Evolutionary conservation across 2,113 vertebrate genomes (phyloP).

Genomic region (Agapornis roseicollis): DNA sequence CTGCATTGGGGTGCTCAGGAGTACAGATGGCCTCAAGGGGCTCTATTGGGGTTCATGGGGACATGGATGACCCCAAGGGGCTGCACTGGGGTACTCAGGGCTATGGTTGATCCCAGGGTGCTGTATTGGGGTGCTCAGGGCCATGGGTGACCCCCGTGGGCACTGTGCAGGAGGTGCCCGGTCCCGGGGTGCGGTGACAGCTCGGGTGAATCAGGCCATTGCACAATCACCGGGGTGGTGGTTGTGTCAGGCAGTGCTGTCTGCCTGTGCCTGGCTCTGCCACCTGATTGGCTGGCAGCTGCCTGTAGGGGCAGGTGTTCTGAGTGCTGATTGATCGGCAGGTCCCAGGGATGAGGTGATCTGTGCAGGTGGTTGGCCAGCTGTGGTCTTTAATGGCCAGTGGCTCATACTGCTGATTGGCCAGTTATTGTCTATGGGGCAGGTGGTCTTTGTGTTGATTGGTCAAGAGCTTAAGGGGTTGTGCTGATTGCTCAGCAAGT

Average conservation of each 20-base stretch:
- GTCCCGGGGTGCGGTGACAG: not conserved
- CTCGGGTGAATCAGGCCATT: not conserved
- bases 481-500: not conserved
- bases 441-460: not conserved
- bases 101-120: no score
- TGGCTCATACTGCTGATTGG: not conserved
- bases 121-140: accelerated
- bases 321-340: not conserved
- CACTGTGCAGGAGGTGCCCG: not conserved
- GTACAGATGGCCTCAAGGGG: accelerated
- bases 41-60: accelerated
- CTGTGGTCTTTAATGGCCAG: not conserved
- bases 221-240: accelerated
- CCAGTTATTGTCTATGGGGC: not conserved
- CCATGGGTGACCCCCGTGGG: accelerated
- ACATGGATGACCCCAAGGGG: not conserved
- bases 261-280: accelerated
- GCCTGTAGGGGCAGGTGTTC: not conserved
- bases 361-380: not conserved
- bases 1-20: accelerated
- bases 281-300: not conserved
- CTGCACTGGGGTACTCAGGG: accelerated
- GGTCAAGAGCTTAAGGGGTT: not conserved
- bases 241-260: not conserved
- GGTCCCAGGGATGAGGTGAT: no score